Evolutionary conservation across 2,888 invertebrate species (phyloP).

Genomic region (Pecten maximus): DNA sequence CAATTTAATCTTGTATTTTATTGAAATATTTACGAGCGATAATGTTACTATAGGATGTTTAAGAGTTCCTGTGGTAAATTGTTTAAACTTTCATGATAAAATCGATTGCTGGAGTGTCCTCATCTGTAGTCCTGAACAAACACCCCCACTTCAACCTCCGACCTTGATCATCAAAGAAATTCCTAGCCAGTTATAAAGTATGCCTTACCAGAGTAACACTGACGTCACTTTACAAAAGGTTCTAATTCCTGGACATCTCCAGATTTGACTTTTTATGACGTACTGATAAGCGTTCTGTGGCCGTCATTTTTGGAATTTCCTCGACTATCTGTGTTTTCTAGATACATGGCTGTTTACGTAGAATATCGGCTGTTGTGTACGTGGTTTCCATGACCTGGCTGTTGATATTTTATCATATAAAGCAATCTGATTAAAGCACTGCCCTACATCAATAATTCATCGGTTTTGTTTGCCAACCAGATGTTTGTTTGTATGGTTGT

Average conservation of each 20-base stretch:
- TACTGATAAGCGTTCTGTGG: not conserved
- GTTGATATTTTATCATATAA: not conserved
- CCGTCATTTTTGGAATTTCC: not conserved
- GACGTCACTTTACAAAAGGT: not conserved
- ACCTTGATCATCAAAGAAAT: slow-evolving; percentile 47
- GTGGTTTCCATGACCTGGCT: not conserved
- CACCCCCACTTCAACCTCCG: slow-evolving; percentile 54
- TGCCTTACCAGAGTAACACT: not conserved
- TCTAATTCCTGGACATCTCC: not conserved
- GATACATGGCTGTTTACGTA: not conserved
- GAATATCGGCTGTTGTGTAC: not conserved
- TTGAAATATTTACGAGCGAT: slow-evolving; percentile 24
- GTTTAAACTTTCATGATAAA: slow-evolving; percentile 24
- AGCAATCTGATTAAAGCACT: not conserved
- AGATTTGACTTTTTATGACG: not conserved
- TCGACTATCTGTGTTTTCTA: not conserved
- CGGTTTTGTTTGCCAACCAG: not conserved
- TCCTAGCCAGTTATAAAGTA: slow-evolving; percentile 32
- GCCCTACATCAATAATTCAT: not conserved
- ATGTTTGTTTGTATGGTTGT: not conserved
- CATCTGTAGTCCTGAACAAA: slow-evolving; percentile 3
- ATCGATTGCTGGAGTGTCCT: not conserved
- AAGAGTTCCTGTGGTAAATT: slow-evolving; percentile 8
- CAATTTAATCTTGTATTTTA: not conserved
- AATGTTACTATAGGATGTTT: slow-evolving; percentile 14